A percentile compares a stretch with the other conserved stretches of the same genome.
Evolutionary conservation across 2,113 vertebrate genomes (phyloP).

Genomic region (Cebus imitator): DNA sequence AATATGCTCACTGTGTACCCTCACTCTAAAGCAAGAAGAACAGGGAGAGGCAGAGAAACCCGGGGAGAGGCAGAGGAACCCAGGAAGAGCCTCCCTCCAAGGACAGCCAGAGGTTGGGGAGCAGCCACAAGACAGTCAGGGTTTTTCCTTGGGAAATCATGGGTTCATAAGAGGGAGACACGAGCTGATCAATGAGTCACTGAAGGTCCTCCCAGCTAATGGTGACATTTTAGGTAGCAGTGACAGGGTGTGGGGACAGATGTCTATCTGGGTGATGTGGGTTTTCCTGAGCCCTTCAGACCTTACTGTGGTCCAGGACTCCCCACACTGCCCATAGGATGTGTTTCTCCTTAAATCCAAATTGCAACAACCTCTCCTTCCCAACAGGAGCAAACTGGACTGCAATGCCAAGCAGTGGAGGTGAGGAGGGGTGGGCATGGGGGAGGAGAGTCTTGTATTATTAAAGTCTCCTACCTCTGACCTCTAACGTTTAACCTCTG

Average conservation of each 20-base stretch:
- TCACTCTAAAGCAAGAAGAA: not conserved
- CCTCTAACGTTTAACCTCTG: not conserved
- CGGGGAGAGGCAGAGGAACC: not conserved
- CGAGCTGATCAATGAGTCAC: not conserved
- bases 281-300: not conserved
- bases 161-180: not conserved
- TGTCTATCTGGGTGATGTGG: not conserved
- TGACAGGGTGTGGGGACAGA: not conserved
- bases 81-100: not conserved
- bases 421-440: conserved; percentile 71
- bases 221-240: not conserved
- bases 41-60: not conserved
- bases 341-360: not conserved
- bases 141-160: not conserved
- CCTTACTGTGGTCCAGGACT: not conserved
- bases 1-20: not conserved
- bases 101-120: not conserved
- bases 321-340: not conserved
- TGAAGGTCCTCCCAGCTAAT: not conserved
- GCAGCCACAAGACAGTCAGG: not conserved
- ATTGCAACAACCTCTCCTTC: not conserved
- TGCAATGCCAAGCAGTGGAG: conserved; percentile 95
- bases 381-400: conserved; percentile 90
- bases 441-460: not conserved
- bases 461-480: not conserved